phyloP scores from a whole-genome alignment of 2,888 invertebrate species.

The Bruchidius siliquastri region DNA sequence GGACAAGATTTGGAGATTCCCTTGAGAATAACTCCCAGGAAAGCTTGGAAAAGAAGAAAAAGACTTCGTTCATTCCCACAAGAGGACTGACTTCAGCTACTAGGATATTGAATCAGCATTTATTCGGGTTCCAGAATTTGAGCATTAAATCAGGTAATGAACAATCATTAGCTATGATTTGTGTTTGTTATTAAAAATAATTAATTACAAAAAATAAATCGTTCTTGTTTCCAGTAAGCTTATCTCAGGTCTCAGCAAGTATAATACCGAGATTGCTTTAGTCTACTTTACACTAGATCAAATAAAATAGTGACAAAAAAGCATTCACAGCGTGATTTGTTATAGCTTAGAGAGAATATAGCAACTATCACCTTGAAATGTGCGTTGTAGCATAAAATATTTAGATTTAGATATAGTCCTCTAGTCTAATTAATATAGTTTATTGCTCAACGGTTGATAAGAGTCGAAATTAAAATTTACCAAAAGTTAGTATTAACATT shows the following conservation, averaged over 20 bases:
- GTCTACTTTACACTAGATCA: background rate
- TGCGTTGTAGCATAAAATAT: background rate
- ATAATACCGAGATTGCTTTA: background rate
- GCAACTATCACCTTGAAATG: background rate
- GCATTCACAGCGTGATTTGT: background rate
- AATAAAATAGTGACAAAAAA: background rate
- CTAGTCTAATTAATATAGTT: background rate
- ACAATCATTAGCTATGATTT: background rate
- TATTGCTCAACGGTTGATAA: no score
- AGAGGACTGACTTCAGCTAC: constrained; percentile 67
- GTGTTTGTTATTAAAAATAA: background rate
- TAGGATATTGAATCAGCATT: constrained; percentile 68
- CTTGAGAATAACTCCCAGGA: constrained; percentile 52
- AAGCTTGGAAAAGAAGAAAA: constrained; percentile 50
- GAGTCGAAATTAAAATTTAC: no score
- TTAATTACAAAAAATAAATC: background rate
- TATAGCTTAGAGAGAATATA: background rate
- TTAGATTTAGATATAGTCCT: background rate
- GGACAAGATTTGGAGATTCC: constrained; percentile 50
- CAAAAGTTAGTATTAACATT: no score
- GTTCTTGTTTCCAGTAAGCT: background rate
- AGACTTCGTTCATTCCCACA: constrained; percentile 57
- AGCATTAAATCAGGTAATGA: constrained; percentile 47
- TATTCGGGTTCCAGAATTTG: constrained; percentile 60
- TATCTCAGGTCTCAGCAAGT: background rate